These are phyloP conservation scores for Cassiopea xamachana DNA, from an alignment of 30 jellyfish, hydroid and myxozoan species.

Conservation along the genomic window DNA sequence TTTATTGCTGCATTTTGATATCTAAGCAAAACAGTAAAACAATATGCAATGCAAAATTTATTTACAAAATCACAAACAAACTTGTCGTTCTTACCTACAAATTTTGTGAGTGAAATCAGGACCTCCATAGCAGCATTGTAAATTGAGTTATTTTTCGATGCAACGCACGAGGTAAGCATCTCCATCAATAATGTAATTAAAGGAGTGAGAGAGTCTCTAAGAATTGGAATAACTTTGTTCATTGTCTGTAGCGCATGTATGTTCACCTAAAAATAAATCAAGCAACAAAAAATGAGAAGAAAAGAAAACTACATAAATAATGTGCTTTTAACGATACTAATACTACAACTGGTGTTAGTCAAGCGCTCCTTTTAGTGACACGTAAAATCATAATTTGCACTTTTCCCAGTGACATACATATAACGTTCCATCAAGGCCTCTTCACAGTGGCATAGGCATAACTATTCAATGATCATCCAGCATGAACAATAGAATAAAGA, in stretches of 20 bases:
- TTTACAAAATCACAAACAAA: no score
- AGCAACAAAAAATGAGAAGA: background rate
- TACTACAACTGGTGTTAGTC: no score
- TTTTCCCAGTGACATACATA: no score
- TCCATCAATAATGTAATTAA: conserved; percentile 74
- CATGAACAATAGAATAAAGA: no score
- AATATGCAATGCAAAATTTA: background rate
- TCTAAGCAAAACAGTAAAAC: background rate
- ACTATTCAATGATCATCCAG: no score
- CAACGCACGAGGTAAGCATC: conserved; percentile 75
- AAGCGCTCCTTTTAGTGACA: no score
- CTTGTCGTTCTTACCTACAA: conserved; percentile 75
- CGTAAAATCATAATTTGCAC: no score
- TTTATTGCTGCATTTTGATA: background rate
- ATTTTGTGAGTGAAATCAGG: conserved; percentile 69
- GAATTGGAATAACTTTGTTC: conserved; percentile 82
- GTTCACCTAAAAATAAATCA: conserved; percentile 62
- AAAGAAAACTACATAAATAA: background rate
- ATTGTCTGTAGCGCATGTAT: conserved; percentile 87
- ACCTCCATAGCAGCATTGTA: conserved; percentile 87
- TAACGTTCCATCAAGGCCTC: no score
- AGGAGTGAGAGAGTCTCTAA: conserved; percentile 83
- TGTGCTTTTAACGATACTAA: no score
- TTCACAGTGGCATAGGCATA: no score
- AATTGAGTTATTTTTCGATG: conserved; percentile 92